Base-by-base conservation (phyloP, 2,888 invertebrate genomes). In the Lasius platythorax region DNA sequence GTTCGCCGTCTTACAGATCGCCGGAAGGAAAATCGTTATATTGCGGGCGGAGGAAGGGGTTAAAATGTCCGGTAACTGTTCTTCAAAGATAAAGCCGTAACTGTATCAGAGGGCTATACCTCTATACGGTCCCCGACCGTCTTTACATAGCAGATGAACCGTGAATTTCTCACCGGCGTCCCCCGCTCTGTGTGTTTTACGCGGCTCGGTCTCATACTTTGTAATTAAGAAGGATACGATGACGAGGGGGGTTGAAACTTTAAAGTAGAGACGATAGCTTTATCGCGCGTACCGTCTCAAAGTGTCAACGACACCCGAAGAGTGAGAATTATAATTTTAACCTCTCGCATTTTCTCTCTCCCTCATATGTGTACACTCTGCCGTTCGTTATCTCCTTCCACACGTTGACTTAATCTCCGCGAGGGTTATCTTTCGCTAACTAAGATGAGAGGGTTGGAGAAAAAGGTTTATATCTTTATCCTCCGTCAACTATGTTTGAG, bases 101-200 rank as follows among this genome's bases (percentile, higher is more conserved):
- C 33, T 23, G 4, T 43, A 23, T n/a, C 18, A 18, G 56, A 64
- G 37, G 30, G 50, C 50, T 23, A 23, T 23, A 79, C n/a, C 5
- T 50, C 18, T 79, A 58, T 58, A 79, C 12, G 43, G 33, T 50
- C 18, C n/a, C 30, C 28, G 43, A 15, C 23, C 43, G 58, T 72
- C 58, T 79, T 79, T 79, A 61, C 79, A 46, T 79, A 72, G 72
- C n/a, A 72, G 72, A 72, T 79, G 79, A 79, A 72, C 53, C 68
- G 18, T 68, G 76, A 76, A 68, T 76, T 76, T 33, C 53, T 53
- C 68, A 76, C 40, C 50, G 46, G 43, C 56, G 66, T 50, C 11
- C 15, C 15, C 15, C 43, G 43, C 43, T 73, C 43, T 81, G 46
- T 73, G 73, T 81, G 46, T 61, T 81, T 81, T 81, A 81, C 61